Evolutionary conservation across 2,888 invertebrate species (phyloP).

Genomic region (Pharmacophagus antenor): DNA sequence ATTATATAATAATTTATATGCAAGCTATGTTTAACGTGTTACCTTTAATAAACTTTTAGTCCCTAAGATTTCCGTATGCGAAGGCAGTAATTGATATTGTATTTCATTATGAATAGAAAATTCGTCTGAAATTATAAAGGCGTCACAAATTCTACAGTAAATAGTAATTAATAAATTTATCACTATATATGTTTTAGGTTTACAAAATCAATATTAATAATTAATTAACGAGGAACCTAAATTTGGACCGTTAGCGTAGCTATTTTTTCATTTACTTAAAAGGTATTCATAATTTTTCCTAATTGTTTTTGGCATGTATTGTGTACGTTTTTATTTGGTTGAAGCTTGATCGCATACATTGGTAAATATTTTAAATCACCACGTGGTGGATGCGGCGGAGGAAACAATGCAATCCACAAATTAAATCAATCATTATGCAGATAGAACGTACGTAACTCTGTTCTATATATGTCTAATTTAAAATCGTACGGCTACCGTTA

Average conservation of each 20-base stretch:
- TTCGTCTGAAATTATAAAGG: too few species aligned
- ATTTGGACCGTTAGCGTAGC: too few species aligned
- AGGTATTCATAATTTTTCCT: too few species aligned
- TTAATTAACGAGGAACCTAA: neutral
- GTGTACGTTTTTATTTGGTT: neutral
- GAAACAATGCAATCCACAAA: slow-evolving; percentile 28
- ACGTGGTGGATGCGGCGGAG: slow-evolving; percentile 14
- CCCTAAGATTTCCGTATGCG: neutral
- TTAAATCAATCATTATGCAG: slow-evolving; percentile 22
- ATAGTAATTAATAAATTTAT: too few species aligned
- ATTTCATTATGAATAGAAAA: neutral
- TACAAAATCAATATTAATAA: too few species aligned
- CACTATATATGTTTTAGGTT: neutral
- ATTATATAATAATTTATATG: too few species aligned
- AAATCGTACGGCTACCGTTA: slow-evolving; percentile 43
- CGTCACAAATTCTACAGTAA: too few species aligned
- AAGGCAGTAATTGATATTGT: neutral
- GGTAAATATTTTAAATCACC: slow-evolving; percentile 7
- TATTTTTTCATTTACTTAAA: too few species aligned
- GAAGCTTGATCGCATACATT: neutral
- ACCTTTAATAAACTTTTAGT: neutral
- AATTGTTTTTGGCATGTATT: neutral
- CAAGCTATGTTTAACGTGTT: neutral
- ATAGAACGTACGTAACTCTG: slow-evolving; percentile 10
- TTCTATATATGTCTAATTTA: slow-evolving; percentile 19